Evolutionary conservation across 2,888 invertebrate species (phyloP).

Genomic region (Acleris laterana): DNA sequence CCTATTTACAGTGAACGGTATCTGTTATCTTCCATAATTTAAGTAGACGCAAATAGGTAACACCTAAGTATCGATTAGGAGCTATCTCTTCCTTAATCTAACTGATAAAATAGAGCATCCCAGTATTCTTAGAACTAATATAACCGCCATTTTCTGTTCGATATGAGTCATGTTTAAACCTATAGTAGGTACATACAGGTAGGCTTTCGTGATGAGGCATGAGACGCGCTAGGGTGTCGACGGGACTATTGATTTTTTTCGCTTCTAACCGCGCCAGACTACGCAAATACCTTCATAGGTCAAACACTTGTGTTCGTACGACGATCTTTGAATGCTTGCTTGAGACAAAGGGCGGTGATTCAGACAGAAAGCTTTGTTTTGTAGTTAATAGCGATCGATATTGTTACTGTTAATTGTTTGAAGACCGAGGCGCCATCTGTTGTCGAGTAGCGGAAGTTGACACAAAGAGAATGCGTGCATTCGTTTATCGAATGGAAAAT

Average conservation of each 20-base stretch:
- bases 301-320: constrained; percentile 35
- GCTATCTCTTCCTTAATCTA: constrained; percentile 33
- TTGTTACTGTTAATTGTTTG: constrained; percentile 29
- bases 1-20: background rate
- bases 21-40: background rate
- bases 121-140: constrained; percentile 26
- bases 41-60: background rate
- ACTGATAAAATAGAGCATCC: constrained; percentile 25
- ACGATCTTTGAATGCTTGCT: constrained; percentile 23
- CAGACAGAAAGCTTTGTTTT: constrained; percentile 37
- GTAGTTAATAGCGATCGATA: constrained; percentile 36
- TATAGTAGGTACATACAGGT: background rate
- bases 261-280: constrained; percentile 28
- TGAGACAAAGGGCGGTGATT: constrained; percentile 36
- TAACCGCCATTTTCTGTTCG: constrained; percentile 18
- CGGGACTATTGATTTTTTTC: constrained; percentile 36
- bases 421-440: constrained; percentile 53
- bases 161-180: constrained; percentile 23
- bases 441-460: constrained; percentile 48
- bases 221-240: constrained; percentile 28
- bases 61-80: constrained; percentile 28
- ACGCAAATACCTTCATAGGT: constrained; percentile 33
- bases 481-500: constrained; percentile 3
- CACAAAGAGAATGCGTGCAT: constrained; percentile 5
- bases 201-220: constrained; percentile 19